Evolutionary conservation across 2,888 invertebrate genomes (phyloP).

Genomic region (Luperina testacea): DNA sequence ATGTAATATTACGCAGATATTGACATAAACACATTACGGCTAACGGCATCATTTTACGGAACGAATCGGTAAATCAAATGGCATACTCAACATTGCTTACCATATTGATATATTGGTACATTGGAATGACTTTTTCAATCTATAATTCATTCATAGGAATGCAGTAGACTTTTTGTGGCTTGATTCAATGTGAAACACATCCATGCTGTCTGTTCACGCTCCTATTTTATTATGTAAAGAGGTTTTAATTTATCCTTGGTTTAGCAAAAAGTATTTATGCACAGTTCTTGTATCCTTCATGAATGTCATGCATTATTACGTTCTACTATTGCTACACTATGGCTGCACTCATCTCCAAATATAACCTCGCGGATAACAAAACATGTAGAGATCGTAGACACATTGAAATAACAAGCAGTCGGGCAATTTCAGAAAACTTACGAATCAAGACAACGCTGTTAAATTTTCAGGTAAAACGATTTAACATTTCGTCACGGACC

Average conservation of each 20-base stretch:
- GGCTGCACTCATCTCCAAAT: conserved; percentile 39
- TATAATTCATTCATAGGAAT: conserved; percentile 1
- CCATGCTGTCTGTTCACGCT: background rate
- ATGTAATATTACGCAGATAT: conserved; percentile 15
- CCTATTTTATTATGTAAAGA: conserved; percentile 8
- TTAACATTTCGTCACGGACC: conserved; percentile 37
- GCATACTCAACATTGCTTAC: conserved; percentile 16
- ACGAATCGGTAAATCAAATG: conserved; percentile 33
- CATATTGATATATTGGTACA: conserved; percentile 3
- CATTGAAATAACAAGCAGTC: conserved; percentile 33
- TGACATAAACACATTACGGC: conserved; percentile 16
- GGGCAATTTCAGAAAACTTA: conserved; percentile 33
- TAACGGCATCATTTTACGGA: conserved; percentile 24
- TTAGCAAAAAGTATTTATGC: conserved; percentile 32
- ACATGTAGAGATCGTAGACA: conserved; percentile 32
- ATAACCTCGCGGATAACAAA: conserved; percentile 34
- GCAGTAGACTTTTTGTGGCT: background rate
- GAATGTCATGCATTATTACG: conserved; percentile 45
- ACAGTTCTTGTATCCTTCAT: conserved; percentile 19
- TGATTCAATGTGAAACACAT: background rate
- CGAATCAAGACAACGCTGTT: conserved; percentile 16
- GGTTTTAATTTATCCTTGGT: conserved; percentile 12
- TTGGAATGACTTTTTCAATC: conserved; percentile 2
- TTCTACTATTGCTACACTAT: conserved; percentile 20
- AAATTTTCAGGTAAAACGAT: conserved; percentile 51